Conservation (phyloP, 1,140 invertebrate genomes). For the Thrips palmi region DNA sequence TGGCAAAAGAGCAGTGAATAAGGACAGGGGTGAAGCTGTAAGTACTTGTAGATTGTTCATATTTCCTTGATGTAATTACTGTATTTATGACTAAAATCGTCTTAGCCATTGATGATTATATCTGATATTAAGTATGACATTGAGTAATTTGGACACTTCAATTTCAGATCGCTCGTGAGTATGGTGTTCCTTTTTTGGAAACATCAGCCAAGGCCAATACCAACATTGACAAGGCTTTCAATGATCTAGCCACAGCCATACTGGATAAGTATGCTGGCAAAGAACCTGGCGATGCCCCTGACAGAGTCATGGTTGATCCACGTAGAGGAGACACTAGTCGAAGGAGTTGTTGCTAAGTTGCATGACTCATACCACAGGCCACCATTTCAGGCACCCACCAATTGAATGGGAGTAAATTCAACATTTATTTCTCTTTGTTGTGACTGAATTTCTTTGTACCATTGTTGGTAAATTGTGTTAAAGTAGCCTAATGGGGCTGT, state of each 20-base stretch:
- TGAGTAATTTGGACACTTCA: constrained; percentile 11
- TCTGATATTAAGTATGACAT: neutral
- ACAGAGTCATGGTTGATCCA: constrained; percentile 35
- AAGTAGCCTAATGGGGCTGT: no score
- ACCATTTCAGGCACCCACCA: no score
- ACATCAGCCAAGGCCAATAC: constrained; percentile 96
- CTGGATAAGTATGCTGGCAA: constrained; percentile 62
- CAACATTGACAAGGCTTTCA: constrained; percentile 95
- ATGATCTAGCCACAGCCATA: constrained; percentile 91
- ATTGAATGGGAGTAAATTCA: no score
- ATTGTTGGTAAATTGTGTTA: no score
- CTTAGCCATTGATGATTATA: no score
- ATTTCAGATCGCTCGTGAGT: constrained; percentile 85
- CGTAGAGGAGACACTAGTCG: no score
- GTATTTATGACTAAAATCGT: neutral
- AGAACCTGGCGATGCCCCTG: constrained; percentile 42
- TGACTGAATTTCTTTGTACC: no score
- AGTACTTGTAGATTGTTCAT: constrained; percentile 18
- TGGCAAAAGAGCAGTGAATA: constrained; percentile 84
- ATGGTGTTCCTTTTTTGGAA: constrained; percentile 96
- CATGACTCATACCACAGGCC: no score
- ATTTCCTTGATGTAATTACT: neutral
- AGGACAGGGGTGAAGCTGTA: constrained; percentile 73
- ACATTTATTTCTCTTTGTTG: neutral
- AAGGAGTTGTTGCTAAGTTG: no score